Evolutionary conservation across 2,797 vertebrate genomes (phyloP), one percentile per base, ranked within the genome.

Genomic region (Eulemur albifrons): DNA sequence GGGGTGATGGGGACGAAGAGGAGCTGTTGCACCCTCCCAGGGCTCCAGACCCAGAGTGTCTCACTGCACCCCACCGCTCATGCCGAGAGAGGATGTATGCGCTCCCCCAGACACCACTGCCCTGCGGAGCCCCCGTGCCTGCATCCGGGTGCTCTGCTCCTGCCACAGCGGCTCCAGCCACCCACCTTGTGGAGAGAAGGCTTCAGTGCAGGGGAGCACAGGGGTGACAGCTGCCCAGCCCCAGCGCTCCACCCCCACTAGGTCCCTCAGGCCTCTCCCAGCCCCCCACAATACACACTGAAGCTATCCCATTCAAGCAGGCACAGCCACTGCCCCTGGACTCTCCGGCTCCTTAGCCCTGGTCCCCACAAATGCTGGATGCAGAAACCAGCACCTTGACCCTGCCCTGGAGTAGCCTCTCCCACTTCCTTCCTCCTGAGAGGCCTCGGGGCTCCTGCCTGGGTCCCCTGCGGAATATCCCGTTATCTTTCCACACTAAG

Each of bases 81-180:
- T n/a, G 2, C 35, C 40, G 8, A 57, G 61, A n/a, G 20, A 95
- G 20, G 38, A 25, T 20, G 18, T 57, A n/a, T 12, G 7, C 18
- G 27, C 40, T 18, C 27, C 30, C 65, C 43, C n/a, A 18, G 52
- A 40, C 50, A n/a, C n/a, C 20, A 7, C 11, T 1, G 0, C 70
- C 69, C 48, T 90, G 88, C 96, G 20, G 98, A 98, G 7, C 97
- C 97, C 97, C 30, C 87, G 50, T 98, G 98, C 90, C 98, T 97
- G 67, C 98, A 98, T 96, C 98, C 98, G 43, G 98, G 98, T 98
- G 97, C 76, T 98, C 97, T 98, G 98, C 40, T 98, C 95, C 87
- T 98, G 98, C 92, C 99, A 98, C 10, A 99, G 99, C 98, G 17
- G 2, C 25, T 30, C 48, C 20, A 18, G 15, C 52, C 92, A 75